Evolutionary conservation across 1,140 invertebrate genomes (phyloP).

Genomic region (Pogonognathellus flavescens): DNA sequence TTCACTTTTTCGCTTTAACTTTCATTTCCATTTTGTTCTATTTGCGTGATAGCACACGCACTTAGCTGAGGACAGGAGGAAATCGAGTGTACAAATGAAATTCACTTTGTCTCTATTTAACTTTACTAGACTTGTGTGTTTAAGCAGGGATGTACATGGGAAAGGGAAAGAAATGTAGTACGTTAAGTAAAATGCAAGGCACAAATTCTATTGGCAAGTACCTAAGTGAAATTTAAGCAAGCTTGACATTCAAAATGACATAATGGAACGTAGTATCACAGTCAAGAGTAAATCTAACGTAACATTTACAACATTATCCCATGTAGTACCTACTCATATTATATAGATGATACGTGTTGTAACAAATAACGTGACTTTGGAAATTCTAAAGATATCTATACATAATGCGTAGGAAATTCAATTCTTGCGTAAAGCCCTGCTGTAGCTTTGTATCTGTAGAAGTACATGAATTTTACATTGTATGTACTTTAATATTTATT

Average conservation of each 20-base stretch:
- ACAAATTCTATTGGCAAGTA: not conserved
- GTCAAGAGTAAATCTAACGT: constrained; percentile 26
- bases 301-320: not conserved
- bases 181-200: not conserved
- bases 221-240: constrained; percentile 20
- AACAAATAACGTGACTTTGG: not conserved
- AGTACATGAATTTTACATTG: too few relatives aligned
- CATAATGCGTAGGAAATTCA: not conserved
- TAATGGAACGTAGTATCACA: not conserved
- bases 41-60: not conserved
- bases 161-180: constrained; percentile 3
- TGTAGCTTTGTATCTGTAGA: too few relatives aligned
- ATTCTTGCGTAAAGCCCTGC: too few relatives aligned
- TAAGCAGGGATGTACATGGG: not conserved
- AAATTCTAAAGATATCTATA: not conserved
- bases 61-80: constrained; percentile 38
- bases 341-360: not conserved
- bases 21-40: not conserved
- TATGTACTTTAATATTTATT: too few relatives aligned
- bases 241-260: constrained; percentile 44
- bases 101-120: constrained; percentile 18
- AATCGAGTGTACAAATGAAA: constrained; percentile 50
- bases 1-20: not conserved
- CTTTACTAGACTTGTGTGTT: not conserved
- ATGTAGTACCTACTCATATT: too few relatives aligned